Evolutionary conservation across 2,113 vertebrate genomes (phyloP).

Genomic region (Leptosomus discolor): DNA sequence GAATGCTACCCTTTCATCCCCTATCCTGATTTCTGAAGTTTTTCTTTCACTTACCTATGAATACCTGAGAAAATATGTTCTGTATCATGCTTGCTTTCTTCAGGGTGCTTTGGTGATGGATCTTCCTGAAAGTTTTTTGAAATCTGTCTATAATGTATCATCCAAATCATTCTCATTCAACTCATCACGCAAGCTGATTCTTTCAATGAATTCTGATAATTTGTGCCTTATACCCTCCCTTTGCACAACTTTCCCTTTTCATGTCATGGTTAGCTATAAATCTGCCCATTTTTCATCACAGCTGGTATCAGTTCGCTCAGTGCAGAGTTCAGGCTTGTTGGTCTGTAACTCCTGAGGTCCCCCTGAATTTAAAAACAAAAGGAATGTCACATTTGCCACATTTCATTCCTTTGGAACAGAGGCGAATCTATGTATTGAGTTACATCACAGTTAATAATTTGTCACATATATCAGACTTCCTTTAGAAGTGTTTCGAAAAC

Average conservation of each 20-base stretch:
- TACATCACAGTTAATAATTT: neutral
- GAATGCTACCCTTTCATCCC: neutral
- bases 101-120: neutral
- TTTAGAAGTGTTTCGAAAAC: slow-evolving; percentile 15
- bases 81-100: neutral
- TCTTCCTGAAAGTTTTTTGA: neutral
- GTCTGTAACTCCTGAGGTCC: neutral
- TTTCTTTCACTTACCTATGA: neutral
- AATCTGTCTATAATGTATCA: neutral
- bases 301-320: neutral
- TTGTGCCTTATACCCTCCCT: neutral
- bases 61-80: neutral
- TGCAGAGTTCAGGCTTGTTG: neutral
- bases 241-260: neutral
- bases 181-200: neutral
- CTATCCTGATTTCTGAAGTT: neutral
- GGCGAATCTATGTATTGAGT: neutral
- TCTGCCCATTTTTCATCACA: neutral
- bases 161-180: neutral
- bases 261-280: neutral
- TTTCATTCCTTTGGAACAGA: neutral
- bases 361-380: neutral
- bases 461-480: slow-evolving; percentile 11
- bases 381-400: neutral
- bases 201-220: neutral